Evolutionary conservation across 2,797 vertebrate species (phyloP).

Genomic region (Gymnoscopelus microlampas): DNA sequence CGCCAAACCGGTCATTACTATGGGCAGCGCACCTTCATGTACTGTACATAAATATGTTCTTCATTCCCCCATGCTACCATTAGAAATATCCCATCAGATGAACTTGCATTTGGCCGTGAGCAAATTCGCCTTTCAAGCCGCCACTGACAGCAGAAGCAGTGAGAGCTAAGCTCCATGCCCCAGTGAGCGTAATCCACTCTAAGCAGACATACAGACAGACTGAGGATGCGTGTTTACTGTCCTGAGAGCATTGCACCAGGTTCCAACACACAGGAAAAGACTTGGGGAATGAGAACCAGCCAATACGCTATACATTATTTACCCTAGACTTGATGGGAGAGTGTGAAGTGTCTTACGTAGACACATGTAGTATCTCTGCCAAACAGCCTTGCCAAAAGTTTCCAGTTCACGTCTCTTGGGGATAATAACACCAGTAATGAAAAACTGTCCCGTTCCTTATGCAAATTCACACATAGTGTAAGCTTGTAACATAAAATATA

Average conservation of each 20-base stretch:
- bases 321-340: conserved; percentile 50
- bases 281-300: conserved; percentile 21
- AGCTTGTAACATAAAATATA: conserved; percentile 1
- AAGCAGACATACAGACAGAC: conserved; percentile 38
- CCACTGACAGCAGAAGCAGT: conserved; percentile 58
- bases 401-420: conserved; percentile 23
- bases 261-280: conserved; percentile 26
- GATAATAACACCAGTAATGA: conserved; percentile 32
- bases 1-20: conserved; percentile 51
- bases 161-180: conserved; percentile 68
- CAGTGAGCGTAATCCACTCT: conserved; percentile 51
- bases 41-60: conserved; percentile 47
- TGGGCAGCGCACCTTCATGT: conserved; percentile 53
- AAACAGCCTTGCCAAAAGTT: conserved; percentile 29
- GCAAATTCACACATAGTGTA: conserved; percentile 8
- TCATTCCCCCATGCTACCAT: conserved; percentile 74
- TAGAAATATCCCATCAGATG: conserved; percentile 71
- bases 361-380: conserved; percentile 19
- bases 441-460: conserved; percentile 3
- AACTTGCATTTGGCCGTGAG: conserved; percentile 74
- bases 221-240: conserved; percentile 25
- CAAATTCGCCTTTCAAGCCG: conserved; percentile 67
- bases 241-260: conserved; percentile 35
- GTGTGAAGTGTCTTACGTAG: conserved; percentile 12
- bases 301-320: conserved; percentile 62